Base-by-base conservation (phyloP, 2,113 vertebrate genomes). In the Lasiurus borealis region DNA sequence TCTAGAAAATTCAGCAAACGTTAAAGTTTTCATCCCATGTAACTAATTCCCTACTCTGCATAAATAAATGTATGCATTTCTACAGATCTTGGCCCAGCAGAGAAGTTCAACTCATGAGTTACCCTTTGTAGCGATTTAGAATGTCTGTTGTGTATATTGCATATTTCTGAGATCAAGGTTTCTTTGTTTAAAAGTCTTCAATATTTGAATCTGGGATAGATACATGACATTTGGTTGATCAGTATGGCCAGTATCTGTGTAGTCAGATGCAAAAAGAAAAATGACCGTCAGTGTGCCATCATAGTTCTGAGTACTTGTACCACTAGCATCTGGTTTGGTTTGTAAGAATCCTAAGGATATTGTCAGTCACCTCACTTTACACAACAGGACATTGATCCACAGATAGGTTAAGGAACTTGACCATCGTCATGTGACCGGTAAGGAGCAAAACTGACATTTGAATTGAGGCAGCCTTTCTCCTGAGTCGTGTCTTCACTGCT, bases 131-230 rank as follows among this genome's bases (percentile, higher is more conserved):
- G 86, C 82, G 27, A 73, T 48, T 57, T 54, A 88, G 84, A 78
- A 76, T 73, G 16, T 71, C 52, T 84, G 1, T 68, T 93, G 15
- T 91, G n/a, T 64, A 86, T 44, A 48, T 84, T 54, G 15, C 34
- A n/a, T 69, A 34, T 88, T 71, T 13, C 46, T 95, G 11, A 50
- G 16, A 64, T 50, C 31, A 85, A 2, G 8, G 1, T 44, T 91
- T 82, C 81, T 75, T 87, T 85, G 31, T 88, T 91, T 90, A 93
- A 94, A 82, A 78, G 31, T 77, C 68, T 68, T 87, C 75, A 68
- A 59, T 84, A 52, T 87, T 90, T 93, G 71, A 83, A 59, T 85
- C 34, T 52, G 34, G 31, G 31, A 36, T 88, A 78, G 11, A 85
- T 68, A n/a, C 6, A 48, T 71, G 36, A 62, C 76, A 13, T 73